These are phyloP conservation scores for Trichechus manatus DNA, from an alignment of 2,113 vertebrate genomes.

Conservation along the genomic window DNA sequence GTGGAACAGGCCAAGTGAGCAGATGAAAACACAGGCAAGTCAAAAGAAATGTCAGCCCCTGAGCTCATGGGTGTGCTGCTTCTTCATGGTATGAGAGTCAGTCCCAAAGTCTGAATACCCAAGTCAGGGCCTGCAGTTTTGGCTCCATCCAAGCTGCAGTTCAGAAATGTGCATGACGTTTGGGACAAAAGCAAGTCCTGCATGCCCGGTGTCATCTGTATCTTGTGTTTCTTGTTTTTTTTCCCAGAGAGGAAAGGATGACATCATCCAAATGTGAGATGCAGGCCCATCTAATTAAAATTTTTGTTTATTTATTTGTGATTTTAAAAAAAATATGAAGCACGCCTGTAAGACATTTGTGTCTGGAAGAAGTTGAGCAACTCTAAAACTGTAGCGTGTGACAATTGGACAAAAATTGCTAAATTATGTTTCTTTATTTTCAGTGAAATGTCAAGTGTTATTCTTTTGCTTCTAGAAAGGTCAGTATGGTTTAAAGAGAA, in stretches of 20 bases:
- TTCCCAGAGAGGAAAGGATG: slow-evolving; percentile 47
- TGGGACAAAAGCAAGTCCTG: background rate
- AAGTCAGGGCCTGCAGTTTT: background rate
- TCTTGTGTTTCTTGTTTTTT: slow-evolving; percentile 4
- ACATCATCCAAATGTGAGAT: slow-evolving; percentile 73
- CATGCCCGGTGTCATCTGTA: background rate
- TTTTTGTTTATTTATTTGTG: slow-evolving; percentile 68
- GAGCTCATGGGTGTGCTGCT: slow-evolving; percentile 14
- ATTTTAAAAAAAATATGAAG: slow-evolving; percentile 74
- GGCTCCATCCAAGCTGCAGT: background rate
- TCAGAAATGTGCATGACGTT: background rate
- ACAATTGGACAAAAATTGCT: slow-evolving; percentile 80
- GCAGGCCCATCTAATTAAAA: slow-evolving; percentile 72
- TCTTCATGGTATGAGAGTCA: background rate
- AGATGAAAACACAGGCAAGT: slow-evolving; percentile 28
- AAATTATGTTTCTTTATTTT: slow-evolving; percentile 85
- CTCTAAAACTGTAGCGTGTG: slow-evolving; percentile 67
- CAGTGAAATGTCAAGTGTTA: slow-evolving; percentile 85
- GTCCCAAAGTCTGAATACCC: background rate
- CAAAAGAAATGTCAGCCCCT: background rate
- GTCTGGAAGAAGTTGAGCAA: slow-evolving; percentile 86
- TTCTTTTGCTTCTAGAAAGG: slow-evolving; percentile 86
- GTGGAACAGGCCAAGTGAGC: background rate
- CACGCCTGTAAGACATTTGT: slow-evolving; percentile 74
- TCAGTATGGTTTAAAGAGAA: slow-evolving; percentile 75